Conservation (phyloP, 2,888 invertebrate genomes). For the Pandemis cinnamomeana region DNA sequence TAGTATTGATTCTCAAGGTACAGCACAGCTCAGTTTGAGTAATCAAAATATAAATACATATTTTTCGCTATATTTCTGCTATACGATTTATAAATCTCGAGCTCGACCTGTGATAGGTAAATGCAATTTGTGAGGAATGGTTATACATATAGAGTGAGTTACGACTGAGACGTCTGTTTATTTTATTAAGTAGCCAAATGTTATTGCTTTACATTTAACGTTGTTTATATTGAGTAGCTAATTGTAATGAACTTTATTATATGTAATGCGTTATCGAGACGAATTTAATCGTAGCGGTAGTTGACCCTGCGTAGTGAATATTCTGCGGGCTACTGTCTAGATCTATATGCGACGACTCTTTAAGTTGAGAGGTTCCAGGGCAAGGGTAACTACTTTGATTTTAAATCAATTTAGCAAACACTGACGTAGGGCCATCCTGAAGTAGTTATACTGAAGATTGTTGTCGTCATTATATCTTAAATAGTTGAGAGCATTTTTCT, state of each 20-base stretch:
- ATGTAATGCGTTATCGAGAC: constrained; percentile 13
- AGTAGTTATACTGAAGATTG: constrained; percentile 22
- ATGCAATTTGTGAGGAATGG: constrained; percentile 12
- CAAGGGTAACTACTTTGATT: constrained; percentile 13
- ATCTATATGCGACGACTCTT: neutral
- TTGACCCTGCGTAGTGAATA: constrained; percentile 14
- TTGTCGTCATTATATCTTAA: constrained; percentile 26
- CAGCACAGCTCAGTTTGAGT: neutral
- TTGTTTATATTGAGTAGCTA: constrained; percentile 55
- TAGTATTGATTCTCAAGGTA: neutral
- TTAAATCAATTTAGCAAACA: constrained; percentile 1
- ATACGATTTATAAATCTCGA: constrained; percentile 43
- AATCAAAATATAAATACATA: constrained; percentile 13
- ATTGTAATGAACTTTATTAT: constrained; percentile 59
- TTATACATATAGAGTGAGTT: constrained; percentile 22
- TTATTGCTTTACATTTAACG: constrained; percentile 37
- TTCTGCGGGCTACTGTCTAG: neutral
- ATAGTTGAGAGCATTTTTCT: constrained; percentile 35
- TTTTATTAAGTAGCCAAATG: constrained; percentile 35
- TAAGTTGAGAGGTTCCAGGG: neutral
- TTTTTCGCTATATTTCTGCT: constrained; percentile 47
- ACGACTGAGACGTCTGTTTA: neutral
- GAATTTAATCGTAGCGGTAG: constrained; percentile 28
- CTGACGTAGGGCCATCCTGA: constrained; percentile 4
- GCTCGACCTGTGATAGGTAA: constrained; percentile 49